Percentiles rank a stretch among this genome's conserved stretches.
These are phyloP conservation scores for Chanos chanos DNA, from an alignment of 2,797 vertebrate genomes.

Conservation along the genomic window DNA sequence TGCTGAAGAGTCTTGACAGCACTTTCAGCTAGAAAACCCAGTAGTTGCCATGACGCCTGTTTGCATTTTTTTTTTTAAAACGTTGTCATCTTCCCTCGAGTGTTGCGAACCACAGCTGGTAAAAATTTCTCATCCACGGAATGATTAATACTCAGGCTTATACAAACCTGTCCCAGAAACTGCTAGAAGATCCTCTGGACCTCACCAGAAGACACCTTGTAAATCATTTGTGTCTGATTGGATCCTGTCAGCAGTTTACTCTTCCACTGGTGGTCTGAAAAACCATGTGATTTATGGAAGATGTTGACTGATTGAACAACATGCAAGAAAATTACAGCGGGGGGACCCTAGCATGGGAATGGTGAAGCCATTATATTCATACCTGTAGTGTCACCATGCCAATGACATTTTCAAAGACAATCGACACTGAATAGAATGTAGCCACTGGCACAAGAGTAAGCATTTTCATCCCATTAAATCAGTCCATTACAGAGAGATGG, in stretches of 20 bases:
- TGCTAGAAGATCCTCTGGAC: conserved; percentile 35
- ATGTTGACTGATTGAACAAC: neutral
- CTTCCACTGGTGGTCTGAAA: neutral
- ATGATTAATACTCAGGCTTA: conserved; percentile 52
- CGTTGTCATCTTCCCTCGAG: conserved; percentile 17
- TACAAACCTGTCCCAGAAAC: conserved; percentile 30
- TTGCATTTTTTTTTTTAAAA: conserved; percentile 13
- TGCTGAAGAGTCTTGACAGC: neutral
- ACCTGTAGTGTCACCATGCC: too few relatives aligned
- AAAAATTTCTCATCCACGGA: conserved; percentile 35
- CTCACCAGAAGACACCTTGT: conserved; percentile 31
- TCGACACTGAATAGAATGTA: neutral
- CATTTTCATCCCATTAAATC: neutral
- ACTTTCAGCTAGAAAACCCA: too few relatives aligned
- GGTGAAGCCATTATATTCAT: too few relatives aligned
- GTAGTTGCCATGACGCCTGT: conserved; percentile 42
- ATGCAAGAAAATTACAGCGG: too few relatives aligned
- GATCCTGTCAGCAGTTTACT: neutral
- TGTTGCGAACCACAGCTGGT: conserved; percentile 40
- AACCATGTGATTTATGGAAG: too few relatives aligned
- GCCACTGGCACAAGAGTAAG: neutral
- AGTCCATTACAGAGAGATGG: conserved; percentile 12
- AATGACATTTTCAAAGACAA: too few relatives aligned
- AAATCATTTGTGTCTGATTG: conserved; percentile 32
- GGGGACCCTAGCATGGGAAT: too few relatives aligned